A percentile compares a stretch with the other conserved stretches of the same genome.
These are phyloP conservation scores for Sebastolobus alascanus DNA, from an alignment of 2,797 vertebrate genomes.

Conservation along the genomic window DNA sequence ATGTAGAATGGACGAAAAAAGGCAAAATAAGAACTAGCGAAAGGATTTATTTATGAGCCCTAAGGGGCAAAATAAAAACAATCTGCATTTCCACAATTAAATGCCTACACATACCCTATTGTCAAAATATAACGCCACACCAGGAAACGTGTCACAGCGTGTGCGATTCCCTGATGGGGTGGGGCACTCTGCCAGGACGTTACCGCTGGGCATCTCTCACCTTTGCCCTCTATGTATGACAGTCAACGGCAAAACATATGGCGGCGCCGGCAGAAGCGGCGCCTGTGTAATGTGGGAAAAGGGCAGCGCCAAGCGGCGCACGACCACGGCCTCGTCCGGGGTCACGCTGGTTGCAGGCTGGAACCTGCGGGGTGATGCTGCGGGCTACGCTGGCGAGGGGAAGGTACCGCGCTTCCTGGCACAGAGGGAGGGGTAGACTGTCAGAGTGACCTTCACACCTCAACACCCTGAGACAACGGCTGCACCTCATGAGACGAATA, in stretches of 20 bases:
- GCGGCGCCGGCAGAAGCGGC: constrained; percentile 26
- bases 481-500: constrained; percentile 20
- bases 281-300: constrained; percentile 43
- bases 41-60: background rate
- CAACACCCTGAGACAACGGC: constrained; percentile 43
- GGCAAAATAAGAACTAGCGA: background rate
- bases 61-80: constrained; percentile 17
- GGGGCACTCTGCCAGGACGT: constrained; percentile 63
- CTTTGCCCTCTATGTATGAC: constrained; percentile 68
- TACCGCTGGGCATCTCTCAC: constrained; percentile 67
- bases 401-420: constrained; percentile 12
- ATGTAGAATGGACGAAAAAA: constrained; percentile 16
- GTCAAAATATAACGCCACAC: constrained; percentile 49
- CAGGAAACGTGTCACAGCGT: constrained; percentile 54
- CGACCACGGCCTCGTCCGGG: constrained; percentile 41
- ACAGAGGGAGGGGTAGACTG: constrained; percentile 35
- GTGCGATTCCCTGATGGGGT: constrained; percentile 64
- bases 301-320: constrained; percentile 42
- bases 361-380: constrained; percentile 52
- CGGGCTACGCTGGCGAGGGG: constrained; percentile 18
- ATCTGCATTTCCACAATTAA: constrained; percentile 43
- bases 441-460: constrained; percentile 80
- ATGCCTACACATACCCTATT: constrained; percentile 29
- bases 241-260: constrained; percentile 65
- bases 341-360: constrained; percentile 52